Evolutionary conservation across 2,888 invertebrate genomes (phyloP), one percentile per base, ranked within the genome.

Genomic region (Drosophila paracracens): DNA sequence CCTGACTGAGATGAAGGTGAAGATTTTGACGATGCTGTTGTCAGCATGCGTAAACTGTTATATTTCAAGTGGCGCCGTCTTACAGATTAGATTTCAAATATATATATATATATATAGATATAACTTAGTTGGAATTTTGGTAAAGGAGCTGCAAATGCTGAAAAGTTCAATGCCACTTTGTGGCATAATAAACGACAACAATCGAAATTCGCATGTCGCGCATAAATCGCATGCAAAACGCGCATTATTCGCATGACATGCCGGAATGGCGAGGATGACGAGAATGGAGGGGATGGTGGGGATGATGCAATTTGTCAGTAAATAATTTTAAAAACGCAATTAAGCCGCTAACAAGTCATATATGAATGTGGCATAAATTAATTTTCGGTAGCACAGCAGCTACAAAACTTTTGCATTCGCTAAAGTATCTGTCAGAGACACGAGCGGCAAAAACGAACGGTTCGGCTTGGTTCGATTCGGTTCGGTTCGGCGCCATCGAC

Each of bases 401-500:
- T 33, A 51, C 38, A 53, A 63, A 72, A 59, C 60, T 78, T 83
- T 66, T 70, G 67, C 62, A 68, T 70, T 74, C 68, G 74, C 64
- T 29, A 50, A 70, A 70, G 69, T 84, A 84, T 73, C 84, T 76
- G 71, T 67, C 58, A 69, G 79, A 84, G 79, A 82, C 79, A 53
- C 29, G 38, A 7, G 25, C 36, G 33, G 31, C 36, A 33, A 52
- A 13, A 13, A n/a, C n/a, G 56, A 56, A 31, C n/a, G 21, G 56
- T 29, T 27, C 35, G 53, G 31, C 4, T 36, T 27, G 54, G 36
- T 16, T 27, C 27, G 27, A 25, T 33, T 31, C 4, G 18, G 29
- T 51, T 38, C 2, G n/a, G 38, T 69, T 61, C 71, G 90, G 87
- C 90, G 89, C 89, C 89, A 79, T 60, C 82, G 84, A 89, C 87